Evolutionary conservation across 2,888 invertebrate genomes (phyloP).

Genomic region (Sinelater perroti): DNA sequence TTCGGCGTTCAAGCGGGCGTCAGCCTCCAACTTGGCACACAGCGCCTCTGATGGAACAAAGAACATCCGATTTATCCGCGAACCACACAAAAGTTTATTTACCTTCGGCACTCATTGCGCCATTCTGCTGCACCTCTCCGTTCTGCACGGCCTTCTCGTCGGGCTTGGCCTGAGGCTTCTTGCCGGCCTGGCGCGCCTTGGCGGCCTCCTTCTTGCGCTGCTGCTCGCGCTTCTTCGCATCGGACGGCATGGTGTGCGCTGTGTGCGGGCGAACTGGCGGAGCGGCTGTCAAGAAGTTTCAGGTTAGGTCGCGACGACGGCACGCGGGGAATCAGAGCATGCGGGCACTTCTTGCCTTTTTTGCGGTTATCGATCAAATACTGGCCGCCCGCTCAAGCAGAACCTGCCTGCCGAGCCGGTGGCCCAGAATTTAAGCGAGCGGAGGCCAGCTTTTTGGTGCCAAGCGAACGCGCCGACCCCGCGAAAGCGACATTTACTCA

Average conservation of each 20-base stretch:
- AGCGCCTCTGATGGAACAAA: constrained; percentile 72
- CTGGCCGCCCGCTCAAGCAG: neutral
- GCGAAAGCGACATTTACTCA: neutral
- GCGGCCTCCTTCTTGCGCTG: constrained; percentile 97
- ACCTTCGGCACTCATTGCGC: constrained; percentile 76
- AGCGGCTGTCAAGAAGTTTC: constrained; percentile 8
- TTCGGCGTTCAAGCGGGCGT: constrained; percentile 92
- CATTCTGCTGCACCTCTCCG: constrained; percentile 59
- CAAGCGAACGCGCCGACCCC: no score
- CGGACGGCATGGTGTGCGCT: constrained; percentile 86
- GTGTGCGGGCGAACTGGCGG: neutral
- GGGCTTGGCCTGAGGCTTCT: constrained; percentile 57
- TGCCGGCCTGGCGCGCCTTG: constrained; percentile 69
- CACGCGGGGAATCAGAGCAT: neutral
- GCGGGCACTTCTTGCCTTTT: neutral
- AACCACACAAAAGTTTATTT: no score
- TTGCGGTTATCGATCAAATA: constrained; percentile 11
- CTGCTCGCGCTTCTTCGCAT: constrained; percentile 97
- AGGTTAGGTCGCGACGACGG: neutral
- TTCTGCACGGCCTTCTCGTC: constrained; percentile 58
- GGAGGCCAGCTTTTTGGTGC: no score
- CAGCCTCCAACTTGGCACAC: constrained; percentile 86
- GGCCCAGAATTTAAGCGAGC: no score
- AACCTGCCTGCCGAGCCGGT: no score
- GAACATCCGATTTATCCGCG: no score